Evolutionary conservation across 35 echinoderm and acorn worm genomes (phyloP).

Genomic region (Hemicentrotus pulcherrimus): DNA sequence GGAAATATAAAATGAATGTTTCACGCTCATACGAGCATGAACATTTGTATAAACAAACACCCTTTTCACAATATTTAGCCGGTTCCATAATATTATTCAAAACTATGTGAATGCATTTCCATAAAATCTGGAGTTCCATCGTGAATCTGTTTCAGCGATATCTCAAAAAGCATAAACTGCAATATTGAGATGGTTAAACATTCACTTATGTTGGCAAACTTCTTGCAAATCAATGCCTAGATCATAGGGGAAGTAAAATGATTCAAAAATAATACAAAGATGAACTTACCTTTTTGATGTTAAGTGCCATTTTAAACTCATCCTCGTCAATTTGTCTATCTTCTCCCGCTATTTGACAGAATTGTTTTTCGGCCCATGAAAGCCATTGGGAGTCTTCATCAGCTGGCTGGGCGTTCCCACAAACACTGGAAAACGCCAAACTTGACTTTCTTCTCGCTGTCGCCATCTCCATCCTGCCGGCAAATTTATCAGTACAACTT

Average conservation of each 20-base stretch:
- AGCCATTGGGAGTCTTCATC: constrained; percentile 93
- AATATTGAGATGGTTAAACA: not conserved
- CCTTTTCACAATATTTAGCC: too few relatives aligned
- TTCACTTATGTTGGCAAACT: not conserved
- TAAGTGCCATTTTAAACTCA: constrained; percentile 89
- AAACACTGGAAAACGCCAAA: constrained; percentile 40
- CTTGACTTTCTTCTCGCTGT: constrained; percentile 43
- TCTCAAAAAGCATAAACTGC: not conserved
- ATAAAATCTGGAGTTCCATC: too few relatives aligned
- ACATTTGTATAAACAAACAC: too few relatives aligned
- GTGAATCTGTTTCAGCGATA: not conserved
- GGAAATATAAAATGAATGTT: too few relatives aligned
- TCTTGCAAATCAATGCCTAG: too few relatives aligned
- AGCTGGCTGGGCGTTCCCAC: constrained; percentile 55
- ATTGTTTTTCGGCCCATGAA: constrained; percentile 90
- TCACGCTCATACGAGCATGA: too few relatives aligned
- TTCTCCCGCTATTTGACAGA: constrained; percentile 88
- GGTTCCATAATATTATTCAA: too few relatives aligned
- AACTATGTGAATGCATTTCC: too few relatives aligned
- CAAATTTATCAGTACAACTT: not conserved
- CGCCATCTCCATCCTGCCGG: constrained; percentile 35
- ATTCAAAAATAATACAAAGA: not conserved
- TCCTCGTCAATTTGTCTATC: constrained; percentile 94
- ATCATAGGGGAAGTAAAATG: not conserved
- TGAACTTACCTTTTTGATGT: constrained; percentile 91